Conservation (phyloP, 2,113 vertebrate species). For the Hepsetus odoe region DNA sequence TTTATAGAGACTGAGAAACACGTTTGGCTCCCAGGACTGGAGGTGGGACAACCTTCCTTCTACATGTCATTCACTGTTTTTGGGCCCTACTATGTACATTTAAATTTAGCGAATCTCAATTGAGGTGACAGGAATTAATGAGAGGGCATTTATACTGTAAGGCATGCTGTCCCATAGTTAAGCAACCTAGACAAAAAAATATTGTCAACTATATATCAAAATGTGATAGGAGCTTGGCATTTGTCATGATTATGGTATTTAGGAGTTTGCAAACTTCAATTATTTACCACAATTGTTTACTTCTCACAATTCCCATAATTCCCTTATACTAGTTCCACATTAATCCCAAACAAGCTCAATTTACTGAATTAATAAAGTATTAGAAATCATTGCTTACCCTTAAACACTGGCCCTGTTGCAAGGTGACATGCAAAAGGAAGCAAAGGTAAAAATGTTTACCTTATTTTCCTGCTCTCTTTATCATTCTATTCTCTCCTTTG, state of each 20-base stretch:
- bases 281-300: neutral
- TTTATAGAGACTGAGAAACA: constrained; percentile 67
- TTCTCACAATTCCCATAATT: neutral
- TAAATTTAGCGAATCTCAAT: constrained; percentile 37
- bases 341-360: neutral
- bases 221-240: neutral
- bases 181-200: neutral
- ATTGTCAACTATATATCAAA: too few relatives aligned
- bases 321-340: neutral
- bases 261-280: neutral
- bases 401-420: neutral
- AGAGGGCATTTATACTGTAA: constrained; percentile 25
- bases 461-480: constrained; percentile 54
- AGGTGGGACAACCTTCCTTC: constrained; percentile 4
- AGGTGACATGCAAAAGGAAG: constrained; percentile 31
- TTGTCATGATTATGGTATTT: neutral
- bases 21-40: neutral
- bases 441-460: constrained; percentile 54
- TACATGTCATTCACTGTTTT: constrained; percentile 23
- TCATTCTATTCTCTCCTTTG: constrained; percentile 38
- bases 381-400: neutral
- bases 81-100: neutral
- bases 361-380: neutral
- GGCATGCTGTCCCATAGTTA: neutral
- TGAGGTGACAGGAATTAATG: neutral